Evolutionary conservation across 2,797 vertebrate genomes (phyloP), one percentile per base, ranked within the genome.

Genomic region (Perdix hodgsoniae): DNA sequence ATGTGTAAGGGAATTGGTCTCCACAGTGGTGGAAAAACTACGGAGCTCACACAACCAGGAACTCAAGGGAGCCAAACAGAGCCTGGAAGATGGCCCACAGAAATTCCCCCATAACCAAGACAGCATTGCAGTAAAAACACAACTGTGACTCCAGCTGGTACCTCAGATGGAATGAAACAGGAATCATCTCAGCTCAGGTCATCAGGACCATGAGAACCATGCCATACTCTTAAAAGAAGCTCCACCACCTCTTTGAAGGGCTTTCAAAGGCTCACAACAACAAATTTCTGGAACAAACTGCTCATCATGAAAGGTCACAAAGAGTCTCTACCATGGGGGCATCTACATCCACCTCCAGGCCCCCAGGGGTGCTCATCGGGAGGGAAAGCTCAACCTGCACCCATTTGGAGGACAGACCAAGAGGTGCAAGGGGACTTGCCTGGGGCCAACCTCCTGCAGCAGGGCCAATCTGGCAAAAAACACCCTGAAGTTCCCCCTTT

Each of bases 241-340:
- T 70, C 52, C n/a, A 64, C 13, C 37, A 73, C 33, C n/a, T 76
- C 47, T 61, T 44, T 44, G 65, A 35, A 7, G 10, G 33, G 66
- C 9, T 69, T 80, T 65, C 69, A 83, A 95, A 56, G n/a, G 16
- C 0, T 35, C 27, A 31, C 6, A 79, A 90, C 6, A 49, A 33
- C 50, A 35, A 16, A 44, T 11, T 18, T n/a, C 12, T 24, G 22
- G 16, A 94, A 86, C 21, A 35, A 67, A 5, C 31, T 9, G 14
- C 5, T 24, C 31, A 45, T 4, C 0, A 1, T 22, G 40, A 70
- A 29, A 10, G 3, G 8, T 49, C 60, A 86, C 18, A 23, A 61
- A 86, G 7, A 82, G 7, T 10, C 4, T 24, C 15, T 17, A 11
- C 15, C 65, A 9, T 0, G 0, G 19, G 23, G 65, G 11, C 35